Conservation (phyloP, 2,113 vertebrate genomes). For the Zosterops hypoxanthus region DNA sequence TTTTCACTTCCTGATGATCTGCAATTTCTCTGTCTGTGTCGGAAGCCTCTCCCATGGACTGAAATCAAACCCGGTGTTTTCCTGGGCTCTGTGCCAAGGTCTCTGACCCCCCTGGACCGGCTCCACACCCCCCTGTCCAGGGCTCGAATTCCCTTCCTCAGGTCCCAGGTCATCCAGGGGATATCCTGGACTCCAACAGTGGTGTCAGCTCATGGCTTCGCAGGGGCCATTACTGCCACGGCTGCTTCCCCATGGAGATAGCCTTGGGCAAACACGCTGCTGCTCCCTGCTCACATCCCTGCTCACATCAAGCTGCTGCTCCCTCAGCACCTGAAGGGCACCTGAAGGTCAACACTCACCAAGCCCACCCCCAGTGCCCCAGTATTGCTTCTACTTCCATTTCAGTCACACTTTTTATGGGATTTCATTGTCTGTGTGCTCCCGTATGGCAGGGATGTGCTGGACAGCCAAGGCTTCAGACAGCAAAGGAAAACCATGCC, state of each 20-base stretch:
- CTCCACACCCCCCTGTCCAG: too few species aligned
- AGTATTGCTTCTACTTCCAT: not conserved
- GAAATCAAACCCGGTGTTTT: too few species aligned
- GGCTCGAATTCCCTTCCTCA: too few species aligned
- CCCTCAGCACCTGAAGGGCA: not conserved
- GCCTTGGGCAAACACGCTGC: not conserved
- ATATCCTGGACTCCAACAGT: too few species aligned
- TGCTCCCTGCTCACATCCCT: not conserved
- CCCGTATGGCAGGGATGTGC: not conserved
- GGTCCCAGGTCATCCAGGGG: too few species aligned
- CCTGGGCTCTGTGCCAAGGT: too few species aligned
- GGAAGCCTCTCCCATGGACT: too few species aligned
- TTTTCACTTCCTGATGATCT: too few species aligned
- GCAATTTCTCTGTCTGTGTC: too few species aligned
- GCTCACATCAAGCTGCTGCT: not conserved
- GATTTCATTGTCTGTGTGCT: not conserved
- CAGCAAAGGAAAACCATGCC: not conserved
- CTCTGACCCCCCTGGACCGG: too few species aligned
- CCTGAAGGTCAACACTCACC: not conserved
- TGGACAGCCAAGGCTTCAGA: not conserved
- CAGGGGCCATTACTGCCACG: fast-evolving
- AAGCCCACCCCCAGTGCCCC: not conserved
- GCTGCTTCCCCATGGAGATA: not conserved
- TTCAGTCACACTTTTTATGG: not conserved
- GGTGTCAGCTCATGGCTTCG: fast-evolving